Evolutionary conservation across 2,113 vertebrate species (phyloP).

Genomic region (Myrmecophaga tridactyla): DNA sequence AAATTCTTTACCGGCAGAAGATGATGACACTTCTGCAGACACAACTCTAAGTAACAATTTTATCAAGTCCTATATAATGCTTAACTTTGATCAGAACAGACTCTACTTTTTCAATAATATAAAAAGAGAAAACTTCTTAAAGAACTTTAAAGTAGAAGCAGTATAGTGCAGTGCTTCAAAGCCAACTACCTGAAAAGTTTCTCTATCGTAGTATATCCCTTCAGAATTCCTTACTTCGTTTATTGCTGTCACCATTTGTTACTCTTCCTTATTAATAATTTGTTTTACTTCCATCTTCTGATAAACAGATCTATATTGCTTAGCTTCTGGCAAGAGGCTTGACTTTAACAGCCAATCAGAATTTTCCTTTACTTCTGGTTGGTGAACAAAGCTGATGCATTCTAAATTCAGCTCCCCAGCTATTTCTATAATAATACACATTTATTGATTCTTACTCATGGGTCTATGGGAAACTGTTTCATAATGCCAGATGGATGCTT

Average conservation of each 20-base stretch:
- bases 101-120: no score
- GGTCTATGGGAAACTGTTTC: neutral
- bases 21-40: neutral
- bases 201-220: neutral
- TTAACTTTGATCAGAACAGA: no score
- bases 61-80: no score
- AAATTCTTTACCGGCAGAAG: neutral
- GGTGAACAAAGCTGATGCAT: neutral
- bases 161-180: no score
- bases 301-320: neutral
- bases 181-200: neutral
- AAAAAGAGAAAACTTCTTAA: no score
- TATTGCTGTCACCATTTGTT: neutral
- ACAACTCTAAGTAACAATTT: neutral
- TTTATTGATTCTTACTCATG: no score
- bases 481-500: neutral
- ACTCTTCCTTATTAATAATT: neutral
- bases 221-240: constrained; percentile 26
- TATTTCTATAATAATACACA: neutral
- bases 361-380: neutral
- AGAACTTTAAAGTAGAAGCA: neutral
- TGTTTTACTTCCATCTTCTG: neutral
- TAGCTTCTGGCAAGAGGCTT: neutral
- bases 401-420: neutral
- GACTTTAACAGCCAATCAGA: constrained; percentile 3